Evolutionary conservation across 2,797 vertebrate genomes (phyloP), one percentile per base, ranked within the genome.

Genomic region (Rhodeus uyekii): DNA sequence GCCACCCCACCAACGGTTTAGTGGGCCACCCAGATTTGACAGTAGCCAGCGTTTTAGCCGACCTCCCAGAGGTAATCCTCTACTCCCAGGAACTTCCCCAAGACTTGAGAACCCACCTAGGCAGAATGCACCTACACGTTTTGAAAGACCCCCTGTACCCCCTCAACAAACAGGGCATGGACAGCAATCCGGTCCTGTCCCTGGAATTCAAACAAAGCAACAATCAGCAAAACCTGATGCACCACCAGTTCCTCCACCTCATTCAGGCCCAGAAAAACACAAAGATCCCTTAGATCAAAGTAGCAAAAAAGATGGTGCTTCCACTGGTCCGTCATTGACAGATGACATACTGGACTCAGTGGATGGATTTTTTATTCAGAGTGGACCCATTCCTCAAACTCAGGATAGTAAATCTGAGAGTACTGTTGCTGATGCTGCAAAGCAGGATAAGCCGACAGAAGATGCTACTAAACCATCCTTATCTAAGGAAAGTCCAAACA

Each of bases 331-430:
- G 16, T 91, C 93, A 72, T 65, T 94, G 86, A 87, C 92, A 12
- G 92, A 94, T 83, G 94, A 95, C 55, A 88, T 88, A 53, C 44
- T 94, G 68, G 89, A 94, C 22, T 89, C 85, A 64, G 82, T 32
- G 34, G 90, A 88, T 14, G 90, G 89, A 1, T 95, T 95, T 87
- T 95, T 95, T 90, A 86, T 95, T 42, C 94, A 91, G 80, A 90
- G 76, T 75, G 94, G 92, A 72, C 94, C 95, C 0, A 95, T 95
- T 89, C 94, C 95, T 76, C 95, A 95, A 83, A 94, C 92, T 81
- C 38, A 84, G 32, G 77, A 76, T 2, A 36, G 65, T 63, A 83
- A 86, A 58, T 16, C 75, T 1, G 83, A 86, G n/a, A 48, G 8
- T 22, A 55, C 48, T 5, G 32, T 78, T 71, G 77, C 78, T 36